Percentiles rank a stretch among this genome's conserved stretches.
Conservation (phyloP, 2,888 invertebrate genomes). For the Disparrhopalites patrizii region DNA sequence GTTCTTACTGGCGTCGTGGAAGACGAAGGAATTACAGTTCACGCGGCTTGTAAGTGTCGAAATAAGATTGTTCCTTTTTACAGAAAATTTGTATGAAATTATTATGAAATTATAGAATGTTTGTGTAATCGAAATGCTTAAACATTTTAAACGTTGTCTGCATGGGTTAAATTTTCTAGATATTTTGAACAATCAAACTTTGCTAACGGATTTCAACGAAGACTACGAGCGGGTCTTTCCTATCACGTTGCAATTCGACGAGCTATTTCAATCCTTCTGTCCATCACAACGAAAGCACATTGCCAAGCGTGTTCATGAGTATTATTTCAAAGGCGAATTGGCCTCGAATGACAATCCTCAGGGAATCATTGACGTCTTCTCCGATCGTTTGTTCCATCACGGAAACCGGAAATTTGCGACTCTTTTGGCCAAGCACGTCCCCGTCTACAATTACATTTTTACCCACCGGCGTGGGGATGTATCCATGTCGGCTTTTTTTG, state of each 20-base stretch:
- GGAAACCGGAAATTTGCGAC: constrained; percentile 53
- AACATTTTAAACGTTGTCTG: too few species aligned
- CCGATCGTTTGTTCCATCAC: constrained; percentile 56
- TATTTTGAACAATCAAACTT: constrained; percentile 14
- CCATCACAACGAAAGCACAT: constrained; percentile 15
- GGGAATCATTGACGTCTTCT: constrained; percentile 50
- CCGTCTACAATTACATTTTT: constrained; percentile 56
- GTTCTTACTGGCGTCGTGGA: constrained; percentile 55
- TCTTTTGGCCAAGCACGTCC: constrained; percentile 49
- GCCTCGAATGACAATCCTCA: constrained; percentile 18
- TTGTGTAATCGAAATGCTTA: too few species aligned
- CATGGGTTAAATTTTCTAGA: too few species aligned
- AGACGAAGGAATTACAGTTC: constrained; percentile 52
- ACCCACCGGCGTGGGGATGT: constrained; percentile 29
- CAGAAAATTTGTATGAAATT: too few species aligned
- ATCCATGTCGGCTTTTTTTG: not conserved
- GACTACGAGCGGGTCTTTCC: constrained; percentile 6
- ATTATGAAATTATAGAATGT: too few species aligned
- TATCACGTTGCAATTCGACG: constrained; percentile 1
- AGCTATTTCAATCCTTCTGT: not conserved
- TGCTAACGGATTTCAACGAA: not conserved
- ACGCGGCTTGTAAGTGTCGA: constrained; percentile 12
- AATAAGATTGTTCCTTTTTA: too few species aligned
- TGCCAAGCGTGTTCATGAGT: constrained; percentile 35
- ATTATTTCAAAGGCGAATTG: constrained; percentile 37